Evolutionary conservation across 2,797 vertebrate genomes (phyloP).

Genomic region (Neoniphon sammara): DNA sequence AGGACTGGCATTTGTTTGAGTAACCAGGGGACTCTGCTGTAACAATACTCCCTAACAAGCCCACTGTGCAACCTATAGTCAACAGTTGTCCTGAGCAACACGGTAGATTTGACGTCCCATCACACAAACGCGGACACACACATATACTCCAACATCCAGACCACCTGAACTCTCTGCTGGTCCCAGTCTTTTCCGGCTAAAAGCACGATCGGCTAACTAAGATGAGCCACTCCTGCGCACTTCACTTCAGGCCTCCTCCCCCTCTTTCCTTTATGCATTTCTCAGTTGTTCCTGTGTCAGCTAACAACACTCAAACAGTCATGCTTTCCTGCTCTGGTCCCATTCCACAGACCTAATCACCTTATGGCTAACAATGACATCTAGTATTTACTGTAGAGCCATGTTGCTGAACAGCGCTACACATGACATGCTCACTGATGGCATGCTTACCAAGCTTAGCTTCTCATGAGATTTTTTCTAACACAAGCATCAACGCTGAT

Average conservation of each 20-base stretch:
- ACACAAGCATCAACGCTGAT: neutral
- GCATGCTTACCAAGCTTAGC: slow-evolving; percentile 18
- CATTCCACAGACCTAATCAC: slow-evolving; percentile 74
- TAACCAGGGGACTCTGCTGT: neutral
- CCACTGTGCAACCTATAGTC: slow-evolving; percentile 23
- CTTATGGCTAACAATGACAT: slow-evolving; percentile 71
- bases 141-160: neutral
- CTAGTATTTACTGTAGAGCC: slow-evolving; percentile 59
- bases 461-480: neutral
- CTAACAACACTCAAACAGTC: slow-evolving; percentile 62
- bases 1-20: neutral
- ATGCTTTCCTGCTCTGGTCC: slow-evolving; percentile 59
- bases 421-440: slow-evolving; percentile 38
- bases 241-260: slow-evolving; percentile 14
- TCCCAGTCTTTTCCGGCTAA: neutral
- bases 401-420: slow-evolving; percentile 40
- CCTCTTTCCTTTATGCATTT: slow-evolving; percentile 34
- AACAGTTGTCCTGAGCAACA: slow-evolving; percentile 15
- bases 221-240: slow-evolving; percentile 9
- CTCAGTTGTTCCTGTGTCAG: slow-evolving; percentile 43
- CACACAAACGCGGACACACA: slow-evolving; percentile 13
- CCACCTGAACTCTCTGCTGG: slow-evolving; percentile 14
- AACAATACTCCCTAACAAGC: neutral
- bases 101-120: neutral
- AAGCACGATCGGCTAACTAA: slow-evolving; percentile 5